Evolutionary conservation across 2,888 invertebrate species (phyloP).

Genomic region (Cephalotes varians): DNA sequence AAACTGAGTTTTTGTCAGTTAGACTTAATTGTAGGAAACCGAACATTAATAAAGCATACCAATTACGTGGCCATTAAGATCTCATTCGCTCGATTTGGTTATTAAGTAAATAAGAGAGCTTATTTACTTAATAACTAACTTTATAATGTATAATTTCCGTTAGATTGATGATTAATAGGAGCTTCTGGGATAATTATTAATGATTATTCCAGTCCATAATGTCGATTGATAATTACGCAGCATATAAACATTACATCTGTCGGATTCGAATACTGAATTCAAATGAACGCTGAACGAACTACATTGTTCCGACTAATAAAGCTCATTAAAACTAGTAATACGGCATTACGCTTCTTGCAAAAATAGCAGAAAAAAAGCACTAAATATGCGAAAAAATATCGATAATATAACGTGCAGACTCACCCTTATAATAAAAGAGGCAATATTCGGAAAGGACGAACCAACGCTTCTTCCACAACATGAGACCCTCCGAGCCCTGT

Average conservation of each 20-base stretch:
- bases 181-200: constrained; percentile 16
- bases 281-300: constrained; percentile 7
- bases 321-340: constrained; percentile 5
- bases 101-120: background rate
- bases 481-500: constrained; percentile 96
- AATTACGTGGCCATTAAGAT: background rate
- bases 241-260: constrained; percentile 17
- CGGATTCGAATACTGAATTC: constrained; percentile 11
- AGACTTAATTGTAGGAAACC: background rate
- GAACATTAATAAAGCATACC: background rate
- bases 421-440: constrained; percentile 97
- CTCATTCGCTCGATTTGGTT: background rate
- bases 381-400: background rate
- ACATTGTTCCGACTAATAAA: background rate
- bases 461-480: constrained; percentile 98
- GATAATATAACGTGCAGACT: constrained; percentile 33
- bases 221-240: constrained; percentile 35
- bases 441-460: constrained; percentile 97
- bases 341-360: background rate
- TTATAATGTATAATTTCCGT: constrained; percentile 39
- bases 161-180: constrained; percentile 21
- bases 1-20: background rate
- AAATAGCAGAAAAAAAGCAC: background rate
- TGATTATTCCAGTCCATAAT: constrained; percentile 18
- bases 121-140: constrained; percentile 7